A percentile compares a stretch with the other conserved stretches of the same genome.
These are phyloP conservation scores for Leptinotarsa peninsularis DNA, from an alignment of 2,888 invertebrate genomes.

Conservation along the genomic window DNA sequence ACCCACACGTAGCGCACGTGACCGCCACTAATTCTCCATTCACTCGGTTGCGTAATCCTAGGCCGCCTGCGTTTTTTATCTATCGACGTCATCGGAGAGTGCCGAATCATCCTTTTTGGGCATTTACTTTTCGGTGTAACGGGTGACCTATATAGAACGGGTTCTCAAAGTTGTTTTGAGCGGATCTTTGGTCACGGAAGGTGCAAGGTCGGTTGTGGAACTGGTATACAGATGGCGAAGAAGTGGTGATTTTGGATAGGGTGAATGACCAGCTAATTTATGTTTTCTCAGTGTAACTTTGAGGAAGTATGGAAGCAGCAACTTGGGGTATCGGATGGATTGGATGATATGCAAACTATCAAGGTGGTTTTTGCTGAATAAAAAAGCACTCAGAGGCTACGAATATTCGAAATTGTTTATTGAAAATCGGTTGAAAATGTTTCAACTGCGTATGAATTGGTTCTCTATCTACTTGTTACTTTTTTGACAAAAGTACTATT, in stretches of 20 bases:
- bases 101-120: constrained; percentile 16
- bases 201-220: constrained; percentile 11
- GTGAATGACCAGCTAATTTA: neutral
- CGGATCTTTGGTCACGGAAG: constrained; percentile 12
- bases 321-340: no score
- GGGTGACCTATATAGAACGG: constrained; percentile 13
- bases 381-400: no score
- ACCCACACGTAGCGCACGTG: constrained; percentile 55
- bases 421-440: no score
- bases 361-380: no score
- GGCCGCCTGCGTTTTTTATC: constrained; percentile 6
- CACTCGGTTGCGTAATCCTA: constrained; percentile 31
- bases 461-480: no score
- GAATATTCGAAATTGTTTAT: no score
- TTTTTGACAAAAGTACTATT: no score
- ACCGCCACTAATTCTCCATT: constrained; percentile 42
- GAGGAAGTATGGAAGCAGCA: neutral
- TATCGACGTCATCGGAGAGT: constrained; percentile 4
- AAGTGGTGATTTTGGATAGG: constrained; percentile 5
- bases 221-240: neutral
- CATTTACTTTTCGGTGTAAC: constrained; percentile 8
- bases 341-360: no score
- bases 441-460: no score
- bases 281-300: neutral
- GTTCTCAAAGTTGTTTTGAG: constrained; percentile 10